Conservation (phyloP, 2,113 vertebrate genomes). For the Steatornis caripensis region DNA sequence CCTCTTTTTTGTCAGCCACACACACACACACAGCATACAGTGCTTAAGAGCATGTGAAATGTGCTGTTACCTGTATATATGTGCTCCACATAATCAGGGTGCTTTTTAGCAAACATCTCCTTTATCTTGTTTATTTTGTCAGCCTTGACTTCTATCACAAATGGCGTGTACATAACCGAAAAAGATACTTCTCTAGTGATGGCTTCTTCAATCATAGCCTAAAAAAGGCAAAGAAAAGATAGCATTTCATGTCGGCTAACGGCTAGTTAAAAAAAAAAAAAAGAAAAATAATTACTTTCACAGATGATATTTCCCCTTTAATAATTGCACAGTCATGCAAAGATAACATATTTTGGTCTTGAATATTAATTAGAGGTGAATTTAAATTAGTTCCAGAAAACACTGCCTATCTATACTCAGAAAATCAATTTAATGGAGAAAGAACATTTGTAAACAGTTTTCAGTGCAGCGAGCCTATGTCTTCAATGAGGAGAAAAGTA, state of each 20-base stretch:
- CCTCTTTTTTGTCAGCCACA: background rate
- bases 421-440: constrained; percentile 73
- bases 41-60: background rate
- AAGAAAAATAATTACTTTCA: constrained; percentile 56
- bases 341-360: constrained; percentile 74
- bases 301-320: constrained; percentile 65
- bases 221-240: constrained; percentile 3
- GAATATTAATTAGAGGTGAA: constrained; percentile 76
- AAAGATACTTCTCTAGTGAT: constrained; percentile 65
- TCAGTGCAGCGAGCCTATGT: constrained; percentile 29
- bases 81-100: constrained; percentile 62
- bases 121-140: constrained; percentile 64
- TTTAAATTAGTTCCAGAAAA: constrained; percentile 77
- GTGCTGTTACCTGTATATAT: constrained; percentile 71
- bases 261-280: constrained; percentile 14
- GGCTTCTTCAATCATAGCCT: constrained; percentile 77
- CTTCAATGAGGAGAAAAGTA: constrained; percentile 46
- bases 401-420: constrained; percentile 66
- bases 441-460: constrained; percentile 71
- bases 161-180: constrained; percentile 72
- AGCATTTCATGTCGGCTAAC: background rate
- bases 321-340: constrained; percentile 72
- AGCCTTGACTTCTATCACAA: constrained; percentile 51
- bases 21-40: background rate
- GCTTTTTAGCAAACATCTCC: constrained; percentile 65